Evolutionary conservation across 2,113 vertebrate genomes (phyloP).

Genomic region (Halcyon senegalensis): DNA sequence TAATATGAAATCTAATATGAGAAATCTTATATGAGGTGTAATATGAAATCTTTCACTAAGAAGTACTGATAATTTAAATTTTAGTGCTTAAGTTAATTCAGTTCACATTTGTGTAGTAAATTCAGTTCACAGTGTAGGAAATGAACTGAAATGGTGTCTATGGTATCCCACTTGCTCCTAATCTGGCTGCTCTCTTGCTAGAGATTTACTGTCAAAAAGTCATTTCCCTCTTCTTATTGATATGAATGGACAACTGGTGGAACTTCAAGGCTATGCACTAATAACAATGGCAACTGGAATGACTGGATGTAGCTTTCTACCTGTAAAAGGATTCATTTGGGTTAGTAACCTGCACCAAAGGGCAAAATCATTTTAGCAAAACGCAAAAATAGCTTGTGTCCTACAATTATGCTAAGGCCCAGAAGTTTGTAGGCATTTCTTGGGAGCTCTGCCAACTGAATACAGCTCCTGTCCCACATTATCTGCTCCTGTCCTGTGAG

Average conservation of each 20-base stretch:
- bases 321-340: not conserved
- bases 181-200: not conserved
- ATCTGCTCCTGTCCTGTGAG: not conserved
- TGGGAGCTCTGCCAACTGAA: slow-evolving; percentile 27
- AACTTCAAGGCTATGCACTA: not conserved
- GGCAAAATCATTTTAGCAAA: not conserved
- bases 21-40: not conserved
- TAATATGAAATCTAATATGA: not conserved
- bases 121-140: not conserved
- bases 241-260: not conserved
- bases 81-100: not conserved
- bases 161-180: not conserved
- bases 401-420: not conserved
- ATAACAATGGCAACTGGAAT: not conserved
- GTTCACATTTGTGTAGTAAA: not conserved
- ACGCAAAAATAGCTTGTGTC: not conserved
- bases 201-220: not conserved
- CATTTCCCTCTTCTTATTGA: not conserved
- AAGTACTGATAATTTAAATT: not conserved
- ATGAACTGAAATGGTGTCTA: not conserved
- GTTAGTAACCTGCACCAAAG: not conserved
- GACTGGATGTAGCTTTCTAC: not conserved
- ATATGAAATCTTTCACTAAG: not conserved
- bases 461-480: not conserved
- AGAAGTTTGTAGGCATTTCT: slow-evolving; percentile 25